phyloP scores from a whole-genome alignment of 1,140 invertebrate genomes.

The Antheraea mylitta region DNA sequence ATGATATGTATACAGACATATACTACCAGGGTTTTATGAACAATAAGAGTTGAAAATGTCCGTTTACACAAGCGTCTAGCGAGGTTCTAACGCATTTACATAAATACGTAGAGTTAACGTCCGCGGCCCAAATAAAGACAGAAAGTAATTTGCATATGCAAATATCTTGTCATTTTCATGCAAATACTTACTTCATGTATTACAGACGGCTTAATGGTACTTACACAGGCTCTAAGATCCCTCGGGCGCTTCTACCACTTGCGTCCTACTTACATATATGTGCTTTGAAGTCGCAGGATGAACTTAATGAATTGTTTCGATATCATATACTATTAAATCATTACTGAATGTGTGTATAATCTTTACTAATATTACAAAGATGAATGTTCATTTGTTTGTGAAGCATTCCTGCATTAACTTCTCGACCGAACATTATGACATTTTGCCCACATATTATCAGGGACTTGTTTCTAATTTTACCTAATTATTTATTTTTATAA shows the following conservation, averaged over 20 bases:
- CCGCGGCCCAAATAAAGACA: constrained; percentile 70
- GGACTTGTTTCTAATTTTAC: no score
- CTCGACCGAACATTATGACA: no score
- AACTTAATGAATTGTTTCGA: neutral
- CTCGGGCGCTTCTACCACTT: constrained; percentile 33
- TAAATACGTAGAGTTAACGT: constrained; percentile 61
- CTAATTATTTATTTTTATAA: no score
- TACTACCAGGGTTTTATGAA: constrained; percentile 31
- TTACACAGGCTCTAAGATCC: constrained; percentile 56
- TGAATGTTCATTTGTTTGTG: no score
- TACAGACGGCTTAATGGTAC: constrained; percentile 72
- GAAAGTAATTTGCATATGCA: constrained; percentile 76
- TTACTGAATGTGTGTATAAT: neutral
- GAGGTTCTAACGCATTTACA: constrained; percentile 49
- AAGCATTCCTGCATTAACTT: no score
- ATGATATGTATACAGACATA: neutral
- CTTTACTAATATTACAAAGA: no score
- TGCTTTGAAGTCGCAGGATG: constrained; percentile 20
- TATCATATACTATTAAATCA: neutral
- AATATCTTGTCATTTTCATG: constrained; percentile 67
- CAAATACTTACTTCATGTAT: constrained; percentile 70
- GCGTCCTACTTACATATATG: constrained; percentile 29
- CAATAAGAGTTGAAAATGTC: constrained; percentile 40
- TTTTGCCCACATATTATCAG: no score
- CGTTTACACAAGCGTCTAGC: constrained; percentile 32